These are phyloP conservation scores for Troglohyphantes excavatus DNA, from an alignment of 2,888 invertebrate species.

Conservation along the genomic window DNA sequence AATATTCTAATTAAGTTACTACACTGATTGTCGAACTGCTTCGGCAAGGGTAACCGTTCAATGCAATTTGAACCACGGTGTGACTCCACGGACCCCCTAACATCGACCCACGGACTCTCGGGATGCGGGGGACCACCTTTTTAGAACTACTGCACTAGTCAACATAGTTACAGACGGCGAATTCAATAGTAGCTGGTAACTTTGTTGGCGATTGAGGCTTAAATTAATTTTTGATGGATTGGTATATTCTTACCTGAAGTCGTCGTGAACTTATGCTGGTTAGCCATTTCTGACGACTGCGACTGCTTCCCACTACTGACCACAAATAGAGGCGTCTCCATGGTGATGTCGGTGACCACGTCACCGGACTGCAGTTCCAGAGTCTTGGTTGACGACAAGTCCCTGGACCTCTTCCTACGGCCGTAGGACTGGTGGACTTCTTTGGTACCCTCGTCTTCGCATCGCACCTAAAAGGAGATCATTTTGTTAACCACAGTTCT, in stretches of 20 bases:
- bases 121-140: no score
- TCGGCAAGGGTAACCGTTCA: no score
- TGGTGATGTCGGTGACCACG: constrained; percentile 79
- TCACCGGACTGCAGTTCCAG: constrained; percentile 78
- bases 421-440: constrained; percentile 75
- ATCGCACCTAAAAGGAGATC: constrained; percentile 45
- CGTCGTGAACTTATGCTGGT: constrained; percentile 40
- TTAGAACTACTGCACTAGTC: no score
- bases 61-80: no score
- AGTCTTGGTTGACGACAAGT: background rate
- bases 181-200: no score
- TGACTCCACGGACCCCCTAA: no score
- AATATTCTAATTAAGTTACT: no score
- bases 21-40: no score
- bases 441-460: constrained; percentile 69
- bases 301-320: constrained; percentile 70
- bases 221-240: no score
- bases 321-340: constrained; percentile 79
- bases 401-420: constrained; percentile 61
- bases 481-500: background rate
- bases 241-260: constrained; percentile 40
- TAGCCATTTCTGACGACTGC: constrained; percentile 27
- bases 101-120: no score
- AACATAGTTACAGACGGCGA: no score
- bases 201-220: no score